Evolutionary conservation across 2,888 invertebrate species (phyloP).

Genomic region (Proisotoma minuta): DNA sequence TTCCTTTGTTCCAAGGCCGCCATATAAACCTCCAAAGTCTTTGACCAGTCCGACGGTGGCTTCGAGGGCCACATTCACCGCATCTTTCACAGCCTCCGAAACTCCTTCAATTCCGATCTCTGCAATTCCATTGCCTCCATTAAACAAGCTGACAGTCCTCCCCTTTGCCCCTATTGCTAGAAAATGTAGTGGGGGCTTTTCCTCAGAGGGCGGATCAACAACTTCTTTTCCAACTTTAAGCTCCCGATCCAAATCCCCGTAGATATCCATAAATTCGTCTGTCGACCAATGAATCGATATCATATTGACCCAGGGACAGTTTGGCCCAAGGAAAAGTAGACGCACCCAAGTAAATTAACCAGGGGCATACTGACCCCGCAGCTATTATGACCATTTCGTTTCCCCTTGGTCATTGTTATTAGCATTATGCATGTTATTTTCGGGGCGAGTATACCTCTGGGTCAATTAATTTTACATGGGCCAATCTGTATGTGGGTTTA

Average conservation of each 20-base stretch:
- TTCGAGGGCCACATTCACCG: neutral
- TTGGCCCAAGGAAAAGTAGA: too few species aligned
- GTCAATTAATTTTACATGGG: too few species aligned
- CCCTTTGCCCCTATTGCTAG: neutral
- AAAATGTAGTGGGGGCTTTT: neutral
- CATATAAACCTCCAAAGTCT: neutral
- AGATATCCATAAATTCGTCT: conserved; percentile 6
- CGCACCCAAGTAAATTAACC: too few species aligned
- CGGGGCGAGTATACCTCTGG: too few species aligned
- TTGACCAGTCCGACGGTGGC: neutral
- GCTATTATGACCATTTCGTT: too few species aligned
- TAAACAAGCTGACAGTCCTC: too few species aligned
- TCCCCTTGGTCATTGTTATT: too few species aligned
- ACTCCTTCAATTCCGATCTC: neutral
- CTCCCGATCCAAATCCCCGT: conserved; percentile 5
- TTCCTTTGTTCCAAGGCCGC: neutral
- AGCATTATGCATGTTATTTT: too few species aligned
- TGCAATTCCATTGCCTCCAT: neutral
- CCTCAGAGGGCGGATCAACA: neutral
- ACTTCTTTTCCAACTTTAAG: neutral
- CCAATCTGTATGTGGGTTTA: too few species aligned
- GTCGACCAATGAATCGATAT: too few species aligned
- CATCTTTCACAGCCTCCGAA: neutral
- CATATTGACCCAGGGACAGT: too few species aligned
- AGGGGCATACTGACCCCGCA: too few species aligned